These are phyloP conservation scores for Drosophila subsilvestris DNA, from an alignment of 2,888 invertebrate genomes.

Conservation along the genomic window DNA sequence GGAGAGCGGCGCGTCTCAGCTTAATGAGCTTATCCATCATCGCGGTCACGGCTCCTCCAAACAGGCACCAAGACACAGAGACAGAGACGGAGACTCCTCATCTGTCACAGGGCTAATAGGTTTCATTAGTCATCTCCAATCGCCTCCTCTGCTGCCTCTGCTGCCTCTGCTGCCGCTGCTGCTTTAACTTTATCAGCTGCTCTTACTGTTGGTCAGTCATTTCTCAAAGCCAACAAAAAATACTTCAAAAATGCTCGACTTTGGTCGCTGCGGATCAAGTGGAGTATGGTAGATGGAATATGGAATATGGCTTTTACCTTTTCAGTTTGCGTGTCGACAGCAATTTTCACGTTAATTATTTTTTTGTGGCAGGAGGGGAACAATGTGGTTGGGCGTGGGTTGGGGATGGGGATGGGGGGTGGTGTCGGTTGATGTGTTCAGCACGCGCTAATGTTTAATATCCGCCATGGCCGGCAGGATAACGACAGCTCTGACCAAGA, in stretches of 20 bases:
- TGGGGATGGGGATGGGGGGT: not conserved
- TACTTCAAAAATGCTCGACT: conserved; percentile 18
- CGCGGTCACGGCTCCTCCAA: conserved; percentile 48
- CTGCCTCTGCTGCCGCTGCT: conserved; percentile 25
- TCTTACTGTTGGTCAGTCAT: conserved; percentile 54
- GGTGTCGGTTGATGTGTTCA: conserved; percentile 58
- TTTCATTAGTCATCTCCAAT: conserved; percentile 75
- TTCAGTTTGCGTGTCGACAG: conserved; percentile 72
- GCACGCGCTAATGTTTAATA: conserved; percentile 79
- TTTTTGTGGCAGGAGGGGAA: conserved; percentile 49
- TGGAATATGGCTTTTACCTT: conserved; percentile 19
- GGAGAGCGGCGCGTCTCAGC: conserved; percentile 38
- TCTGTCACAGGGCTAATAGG: conserved; percentile 78
- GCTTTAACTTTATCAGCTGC: conserved; percentile 37
- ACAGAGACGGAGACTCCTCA: conserved; percentile 48
- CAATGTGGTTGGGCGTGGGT: conserved; percentile 24
- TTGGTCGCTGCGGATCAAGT: conserved; percentile 10
- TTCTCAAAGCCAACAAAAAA: conserved; percentile 57
- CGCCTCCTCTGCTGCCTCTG: conserved; percentile 49
- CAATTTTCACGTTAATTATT: conserved; percentile 80
- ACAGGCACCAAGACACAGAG: not conserved
- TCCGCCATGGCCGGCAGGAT: conserved; percentile 55
- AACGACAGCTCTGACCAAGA: conserved; percentile 20
- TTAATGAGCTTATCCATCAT: conserved; percentile 78
- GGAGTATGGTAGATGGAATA: conserved; percentile 6